Conservation (phyloP, 2,113 vertebrate species). For the Dicaeum eximium region DNA sequence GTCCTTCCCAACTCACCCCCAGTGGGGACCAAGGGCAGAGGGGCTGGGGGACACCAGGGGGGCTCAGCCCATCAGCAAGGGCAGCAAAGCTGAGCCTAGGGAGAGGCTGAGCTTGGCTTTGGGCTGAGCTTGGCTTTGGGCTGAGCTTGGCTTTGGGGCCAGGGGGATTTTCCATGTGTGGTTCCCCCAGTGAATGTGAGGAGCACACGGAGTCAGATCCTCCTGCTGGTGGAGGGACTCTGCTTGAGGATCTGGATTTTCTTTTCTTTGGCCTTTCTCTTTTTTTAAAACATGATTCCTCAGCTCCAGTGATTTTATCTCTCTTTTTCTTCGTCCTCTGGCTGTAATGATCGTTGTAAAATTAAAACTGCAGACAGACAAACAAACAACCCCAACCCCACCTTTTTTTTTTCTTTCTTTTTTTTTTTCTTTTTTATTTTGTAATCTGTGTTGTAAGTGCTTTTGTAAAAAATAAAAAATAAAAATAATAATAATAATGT, state of each 20-base stretch:
- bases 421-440: neutral
- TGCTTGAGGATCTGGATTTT: neutral
- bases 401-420: neutral
- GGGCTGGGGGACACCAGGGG: no score
- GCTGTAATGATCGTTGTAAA: conserved; percentile 50
- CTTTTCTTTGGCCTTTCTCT: conserved; percentile 8
- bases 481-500: conserved; percentile 30
- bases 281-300: neutral
- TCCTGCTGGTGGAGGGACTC: neutral
- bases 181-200: neutral
- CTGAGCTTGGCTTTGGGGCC: neutral
- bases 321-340: neutral
- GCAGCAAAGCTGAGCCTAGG: no score
- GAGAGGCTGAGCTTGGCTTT: neutral
- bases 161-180: neutral
- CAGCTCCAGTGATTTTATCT: conserved; percentile 10
- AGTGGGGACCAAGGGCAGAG: no score
- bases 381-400: neutral
- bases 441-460: conserved; percentile 66
- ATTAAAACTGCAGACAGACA: conserved; percentile 17
- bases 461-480: conserved; percentile 63
- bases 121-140: neutral
- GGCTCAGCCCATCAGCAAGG: neutral
- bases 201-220: neutral
- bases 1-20: no score